Percentiles rank a stretch among this genome's conserved stretches.
These are phyloP conservation scores for Brachypalpus laphriformis DNA, from an alignment of 2,888 invertebrate species.

Conservation along the genomic window DNA sequence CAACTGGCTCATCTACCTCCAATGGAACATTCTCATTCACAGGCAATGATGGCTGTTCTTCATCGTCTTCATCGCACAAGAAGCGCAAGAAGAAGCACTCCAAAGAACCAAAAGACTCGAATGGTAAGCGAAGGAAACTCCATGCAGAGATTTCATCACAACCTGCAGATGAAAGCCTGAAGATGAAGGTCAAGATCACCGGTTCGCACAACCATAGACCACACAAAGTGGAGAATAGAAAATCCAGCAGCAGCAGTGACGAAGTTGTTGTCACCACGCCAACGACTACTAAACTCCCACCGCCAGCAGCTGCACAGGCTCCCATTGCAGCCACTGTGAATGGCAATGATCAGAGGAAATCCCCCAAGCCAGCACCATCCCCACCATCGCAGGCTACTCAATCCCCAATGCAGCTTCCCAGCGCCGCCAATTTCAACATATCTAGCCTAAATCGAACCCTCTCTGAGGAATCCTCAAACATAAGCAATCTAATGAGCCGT, in stretches of 20 bases:
- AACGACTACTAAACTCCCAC: conserved; percentile 39
- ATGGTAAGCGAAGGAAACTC: conserved; percentile 84
- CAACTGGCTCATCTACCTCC: conserved; percentile 77
- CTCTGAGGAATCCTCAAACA: conserved; percentile 78
- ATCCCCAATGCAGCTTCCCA: background rate
- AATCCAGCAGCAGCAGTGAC: conserved; percentile 70
- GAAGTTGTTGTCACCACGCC: conserved; percentile 77
- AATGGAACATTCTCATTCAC: conserved; percentile 77
- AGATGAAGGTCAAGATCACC: conserved; percentile 84
- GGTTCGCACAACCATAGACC: conserved; percentile 78
- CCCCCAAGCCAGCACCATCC: conserved; percentile 27
- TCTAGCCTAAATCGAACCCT: conserved; percentile 76
- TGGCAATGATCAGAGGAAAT: conserved; percentile 52
- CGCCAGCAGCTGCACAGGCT: conserved; percentile 35
- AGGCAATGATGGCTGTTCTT: conserved; percentile 32
- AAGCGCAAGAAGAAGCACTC: conserved; percentile 86
- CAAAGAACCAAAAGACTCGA: conserved; percentile 82
- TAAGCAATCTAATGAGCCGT: conserved; percentile 76
- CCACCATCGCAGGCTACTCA: conserved; percentile 14
- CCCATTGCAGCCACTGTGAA: conserved; percentile 45
- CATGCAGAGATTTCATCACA: conserved; percentile 84
- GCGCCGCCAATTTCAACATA: conserved; percentile 62
- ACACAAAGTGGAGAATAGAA: conserved; percentile 77
- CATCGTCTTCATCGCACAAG: conserved; percentile 81
- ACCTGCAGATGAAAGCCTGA: conserved; percentile 83